Evolutionary conservation across 1,140 invertebrate genomes (phyloP).

Genomic region (Drosophila kohkoa): DNA sequence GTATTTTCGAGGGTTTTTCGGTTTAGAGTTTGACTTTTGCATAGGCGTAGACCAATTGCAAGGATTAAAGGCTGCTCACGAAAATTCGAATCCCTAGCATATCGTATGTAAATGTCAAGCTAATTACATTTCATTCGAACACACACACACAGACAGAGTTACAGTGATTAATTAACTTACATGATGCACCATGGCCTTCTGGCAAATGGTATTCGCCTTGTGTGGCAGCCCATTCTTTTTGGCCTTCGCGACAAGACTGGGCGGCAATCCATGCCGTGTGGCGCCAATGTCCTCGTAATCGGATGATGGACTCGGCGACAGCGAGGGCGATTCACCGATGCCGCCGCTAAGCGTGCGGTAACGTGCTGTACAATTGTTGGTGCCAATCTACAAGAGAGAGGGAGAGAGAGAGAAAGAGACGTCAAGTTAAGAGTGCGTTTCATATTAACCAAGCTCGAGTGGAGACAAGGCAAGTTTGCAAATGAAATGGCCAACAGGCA

Average conservation of each 20-base stretch:
- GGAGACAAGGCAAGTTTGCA: constrained; percentile 68
- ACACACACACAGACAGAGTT: constrained; percentile 25
- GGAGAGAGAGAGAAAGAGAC: constrained; percentile 20
- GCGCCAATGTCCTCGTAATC: constrained; percentile 84
- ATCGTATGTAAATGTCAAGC: constrained; percentile 70
- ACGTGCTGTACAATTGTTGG: constrained; percentile 84
- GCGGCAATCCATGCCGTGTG: constrained; percentile 74
- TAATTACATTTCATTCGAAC: constrained; percentile 73
- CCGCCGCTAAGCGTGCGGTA: constrained; percentile 83
- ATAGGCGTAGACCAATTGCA: constrained; percentile 38
- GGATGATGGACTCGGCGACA: constrained; percentile 84
- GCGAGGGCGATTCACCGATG: constrained; percentile 81
- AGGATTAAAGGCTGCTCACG: constrained; percentile 34
- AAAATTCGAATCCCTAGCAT: constrained; percentile 58
- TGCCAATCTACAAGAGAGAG: constrained; percentile 71
- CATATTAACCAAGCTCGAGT: constrained; percentile 51
- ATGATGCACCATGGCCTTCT: constrained; percentile 85
- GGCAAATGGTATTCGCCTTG: constrained; percentile 84
- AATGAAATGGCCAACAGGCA: constrained; percentile 62
- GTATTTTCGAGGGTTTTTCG: constrained; percentile 8
- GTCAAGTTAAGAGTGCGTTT: constrained; percentile 62
- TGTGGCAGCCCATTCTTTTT: constrained; percentile 84
- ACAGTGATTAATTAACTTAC: constrained; percentile 82
- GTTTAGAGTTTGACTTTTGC: not conserved
- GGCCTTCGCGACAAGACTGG: constrained; percentile 73